Base-by-base conservation (phyloP, 1,140 invertebrate genomes). In the Colletes gigas region DNA sequence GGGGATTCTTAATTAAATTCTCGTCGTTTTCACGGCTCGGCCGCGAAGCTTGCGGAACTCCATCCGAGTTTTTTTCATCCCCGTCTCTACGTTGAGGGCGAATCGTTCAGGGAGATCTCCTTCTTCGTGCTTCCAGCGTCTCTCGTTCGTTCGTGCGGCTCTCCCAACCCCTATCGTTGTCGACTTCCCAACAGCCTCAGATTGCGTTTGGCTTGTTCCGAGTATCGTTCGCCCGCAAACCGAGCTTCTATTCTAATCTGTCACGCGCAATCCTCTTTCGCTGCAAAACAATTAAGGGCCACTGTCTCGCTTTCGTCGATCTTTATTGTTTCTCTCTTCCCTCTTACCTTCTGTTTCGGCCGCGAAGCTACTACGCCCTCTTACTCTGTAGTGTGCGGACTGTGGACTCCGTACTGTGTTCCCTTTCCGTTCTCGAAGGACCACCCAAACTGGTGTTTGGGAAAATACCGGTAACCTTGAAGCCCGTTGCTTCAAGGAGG, bases 1-100 rank as follows among this genome's bases (percentile, higher is more conserved):
- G 88, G 84, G 90, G 88, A 92, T 91, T 92, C 89, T 92, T 92
- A 92, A 92, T 92, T 92, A 92, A 92, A 92, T 92, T 91, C 89
- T 88, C 86, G 78, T 87, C 74, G 68, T 77, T 83, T 88, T 83
- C 87, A 86, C 80, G 78, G 73, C 65, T 59, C 55, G 67, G 59
- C 17, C 30, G 55, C 57, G 76, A 39, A 69, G 47, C 68, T 62
- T 21, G 41, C 68, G 78, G 55, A 86, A 84, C 81, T 88, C 87
- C 82, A 82, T 88, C 84, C 44, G 87, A 90, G 86, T 90, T 90
- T 91, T 30, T 90, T 91, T 89, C 88, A 90, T 90, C 88, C 90
- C 9, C n/a, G 0, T 10, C 69, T 69, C 47, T 75, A 39, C 8
- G 57, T 19, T 19, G 59, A 12, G 79, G 74, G 65, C 41, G 2